phyloP scores from a whole-genome alignment of 1,140 invertebrate species.

The Brachystomella parvula region DNA sequence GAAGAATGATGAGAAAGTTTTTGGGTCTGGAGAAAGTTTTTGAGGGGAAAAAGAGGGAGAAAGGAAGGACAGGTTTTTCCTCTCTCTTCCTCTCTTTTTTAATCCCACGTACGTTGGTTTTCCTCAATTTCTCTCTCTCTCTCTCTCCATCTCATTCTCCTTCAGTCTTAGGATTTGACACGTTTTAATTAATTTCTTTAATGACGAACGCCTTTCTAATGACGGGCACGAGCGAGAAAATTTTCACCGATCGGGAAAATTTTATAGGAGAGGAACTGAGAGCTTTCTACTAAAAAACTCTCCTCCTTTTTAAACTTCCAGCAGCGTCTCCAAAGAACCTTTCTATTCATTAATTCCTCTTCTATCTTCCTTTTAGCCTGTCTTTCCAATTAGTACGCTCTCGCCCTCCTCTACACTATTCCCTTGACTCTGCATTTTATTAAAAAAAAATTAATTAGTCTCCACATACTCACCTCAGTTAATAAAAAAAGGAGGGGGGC shows the following conservation, averaged over 20 bases:
- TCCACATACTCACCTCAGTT: constrained; percentile 32
- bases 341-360: constrained; percentile 37
- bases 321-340: constrained; percentile 18
- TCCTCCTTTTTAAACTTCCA: constrained; percentile 11
- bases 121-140: constrained; percentile 27
- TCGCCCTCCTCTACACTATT: neutral
- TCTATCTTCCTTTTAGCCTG: constrained; percentile 25
- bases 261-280: constrained; percentile 20
- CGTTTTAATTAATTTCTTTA: constrained; percentile 38
- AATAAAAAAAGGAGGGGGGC: constrained; percentile 17
- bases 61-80: constrained; percentile 32
- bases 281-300: constrained; percentile 25
- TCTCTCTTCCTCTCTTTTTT: constrained; percentile 21
- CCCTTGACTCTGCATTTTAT: constrained; percentile 32
- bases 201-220: constrained; percentile 37
- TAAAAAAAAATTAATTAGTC: constrained; percentile 36
- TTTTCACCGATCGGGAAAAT: constrained; percentile 37
- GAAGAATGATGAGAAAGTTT: constrained; percentile 9
- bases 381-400: constrained; percentile 35
- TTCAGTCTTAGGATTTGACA: constrained; percentile 37
- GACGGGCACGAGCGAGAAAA: constrained; percentile 36
- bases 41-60: constrained; percentile 7
- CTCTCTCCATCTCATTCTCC: constrained; percentile 28
- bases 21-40: constrained; percentile 6
- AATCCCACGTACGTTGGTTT: constrained; percentile 35